Conservation (phyloP, 2,888 invertebrate genomes). For the Pterostichus niger region DNA sequence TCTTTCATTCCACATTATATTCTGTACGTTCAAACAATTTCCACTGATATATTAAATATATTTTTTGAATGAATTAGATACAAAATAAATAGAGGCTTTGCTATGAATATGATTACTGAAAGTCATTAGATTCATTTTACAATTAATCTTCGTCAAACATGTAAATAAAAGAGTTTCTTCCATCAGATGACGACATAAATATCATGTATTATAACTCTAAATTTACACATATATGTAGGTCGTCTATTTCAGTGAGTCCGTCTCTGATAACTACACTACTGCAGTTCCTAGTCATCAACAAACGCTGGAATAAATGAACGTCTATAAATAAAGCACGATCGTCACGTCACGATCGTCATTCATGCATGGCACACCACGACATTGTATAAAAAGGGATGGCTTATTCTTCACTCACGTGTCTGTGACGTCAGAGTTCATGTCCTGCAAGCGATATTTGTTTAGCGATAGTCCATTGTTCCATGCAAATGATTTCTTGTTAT, state of each 20-base stretch:
- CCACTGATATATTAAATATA: no score
- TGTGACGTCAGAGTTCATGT: slow-evolving; percentile 34
- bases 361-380: slow-evolving; percentile 42
- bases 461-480: slow-evolving; percentile 18
- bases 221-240: slow-evolving; percentile 33
- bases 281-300: slow-evolving; percentile 14
- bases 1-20: no score
- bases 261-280: background rate
- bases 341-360: slow-evolving; percentile 37
- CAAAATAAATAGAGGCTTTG: no score
- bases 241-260: slow-evolving; percentile 31
- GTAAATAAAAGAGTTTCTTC: no score
- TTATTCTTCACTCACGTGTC: background rate
- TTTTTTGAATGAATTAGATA: no score
- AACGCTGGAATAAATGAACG: slow-evolving; percentile 17
- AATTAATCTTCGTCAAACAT: no score
- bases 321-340: slow-evolving; percentile 43
- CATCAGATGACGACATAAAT: background rate
- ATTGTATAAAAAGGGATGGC: slow-evolving; percentile 9
- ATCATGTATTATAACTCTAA: background rate
- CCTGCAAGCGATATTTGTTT: slow-evolving; percentile 7
- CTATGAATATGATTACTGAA: no score
- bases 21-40: no score
- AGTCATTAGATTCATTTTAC: no score
- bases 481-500: slow-evolving; percentile 31